A percentile compares a stretch with the other conserved stretches of the same genome.
phyloP scores from a whole-genome alignment of 2,888 invertebrate genomes.

The Drosophila multiciliata region DNA sequence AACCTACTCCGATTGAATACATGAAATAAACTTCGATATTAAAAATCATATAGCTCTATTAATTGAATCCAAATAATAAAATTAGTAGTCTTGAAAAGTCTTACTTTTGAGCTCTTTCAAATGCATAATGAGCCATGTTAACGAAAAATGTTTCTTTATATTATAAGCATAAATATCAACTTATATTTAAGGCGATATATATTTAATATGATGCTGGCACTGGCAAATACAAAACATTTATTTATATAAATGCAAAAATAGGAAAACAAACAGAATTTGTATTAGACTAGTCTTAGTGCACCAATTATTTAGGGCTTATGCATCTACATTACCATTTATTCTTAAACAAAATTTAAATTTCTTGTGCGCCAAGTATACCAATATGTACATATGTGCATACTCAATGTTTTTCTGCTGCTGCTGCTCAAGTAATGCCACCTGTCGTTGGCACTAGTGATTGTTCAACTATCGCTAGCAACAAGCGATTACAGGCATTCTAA shows the following conservation, averaged over 20 bases:
- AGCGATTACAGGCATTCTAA: neutral
- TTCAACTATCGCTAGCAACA: neutral
- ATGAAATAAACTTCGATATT: neutral
- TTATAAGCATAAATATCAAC: neutral
- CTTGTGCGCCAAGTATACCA: neutral
- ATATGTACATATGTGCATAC: neutral
- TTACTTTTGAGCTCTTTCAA: neutral
- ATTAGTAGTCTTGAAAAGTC: neutral
- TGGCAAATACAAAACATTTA: neutral
- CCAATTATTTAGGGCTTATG: neutral
- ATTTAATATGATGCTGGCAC: neutral
- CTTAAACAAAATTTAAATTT: neutral
- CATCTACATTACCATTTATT: neutral
- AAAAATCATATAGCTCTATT: neutral
- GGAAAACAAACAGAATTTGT: neutral
- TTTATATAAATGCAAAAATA: neutral
- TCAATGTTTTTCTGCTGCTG: neutral
- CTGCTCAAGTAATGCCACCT: slow-evolving; percentile 1
- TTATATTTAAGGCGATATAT: neutral
- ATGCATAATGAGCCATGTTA: neutral
- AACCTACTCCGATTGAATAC: neutral
- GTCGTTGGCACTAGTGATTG: neutral
- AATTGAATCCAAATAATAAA: neutral
- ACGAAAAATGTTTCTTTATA: neutral
- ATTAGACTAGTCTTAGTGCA: neutral